Conservation (phyloP, 2,888 invertebrate species). For the Sesia apiformis region DNA sequence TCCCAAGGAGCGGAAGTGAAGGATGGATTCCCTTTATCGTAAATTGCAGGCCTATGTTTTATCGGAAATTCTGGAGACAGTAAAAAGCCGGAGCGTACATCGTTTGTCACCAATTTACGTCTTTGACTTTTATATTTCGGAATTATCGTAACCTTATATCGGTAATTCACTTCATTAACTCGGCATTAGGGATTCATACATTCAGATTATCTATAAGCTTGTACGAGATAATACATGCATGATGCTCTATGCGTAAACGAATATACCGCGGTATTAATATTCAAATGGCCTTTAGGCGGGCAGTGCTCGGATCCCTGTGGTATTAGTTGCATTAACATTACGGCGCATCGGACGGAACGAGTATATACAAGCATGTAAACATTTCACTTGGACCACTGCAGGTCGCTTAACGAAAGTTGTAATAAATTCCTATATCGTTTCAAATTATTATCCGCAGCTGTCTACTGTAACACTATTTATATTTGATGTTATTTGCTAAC, state of each 20-base stretch:
- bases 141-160: background rate
- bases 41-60: slow-evolving; percentile 38
- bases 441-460: too few species aligned
- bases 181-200: background rate
- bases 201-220: slow-evolving; percentile 38
- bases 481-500: too few species aligned
- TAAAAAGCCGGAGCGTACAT: slow-evolving; percentile 11
- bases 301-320: slow-evolving; percentile 41
- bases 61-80: slow-evolving; percentile 28
- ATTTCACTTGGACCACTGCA: background rate
- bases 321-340: slow-evolving; percentile 49
- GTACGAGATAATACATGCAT: slow-evolving; percentile 46
- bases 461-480: too few species aligned
- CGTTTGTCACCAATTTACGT: background rate
- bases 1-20: slow-evolving; percentile 53
- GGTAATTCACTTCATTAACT: background rate
- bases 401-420: background rate
- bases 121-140: background rate
- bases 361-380: background rate
- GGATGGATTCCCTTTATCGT: slow-evolving; percentile 51
- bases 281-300: slow-evolving; percentile 55
- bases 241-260: slow-evolving; percentile 38
- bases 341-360: slow-evolving; percentile 23
- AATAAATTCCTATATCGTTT: too few species aligned
- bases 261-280: slow-evolving; percentile 55